These are phyloP conservation scores for Pseudoips prasinana DNA, from an alignment of 2,888 invertebrate genomes.

Conservation along the genomic window DNA sequence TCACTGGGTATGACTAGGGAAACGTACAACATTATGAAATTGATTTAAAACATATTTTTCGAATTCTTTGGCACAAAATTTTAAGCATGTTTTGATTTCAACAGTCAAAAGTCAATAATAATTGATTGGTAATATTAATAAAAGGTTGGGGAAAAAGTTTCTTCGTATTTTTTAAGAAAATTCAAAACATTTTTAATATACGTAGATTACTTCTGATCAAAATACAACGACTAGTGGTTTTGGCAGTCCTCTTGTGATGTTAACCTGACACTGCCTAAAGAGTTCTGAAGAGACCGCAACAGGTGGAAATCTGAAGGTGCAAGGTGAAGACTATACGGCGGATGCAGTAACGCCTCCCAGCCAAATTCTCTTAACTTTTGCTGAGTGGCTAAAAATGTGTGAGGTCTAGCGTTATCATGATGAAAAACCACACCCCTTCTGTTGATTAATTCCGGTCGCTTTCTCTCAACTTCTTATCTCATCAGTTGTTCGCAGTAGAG, in stretches of 20 bases:
- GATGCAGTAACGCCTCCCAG: slow-evolving; percentile 10
- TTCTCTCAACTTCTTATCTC: slow-evolving; percentile 29
- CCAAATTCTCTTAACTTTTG: slow-evolving; percentile 18
- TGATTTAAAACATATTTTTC: too few species aligned
- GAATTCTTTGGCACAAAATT: too few species aligned
- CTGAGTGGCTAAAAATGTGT: slow-evolving; percentile 18
- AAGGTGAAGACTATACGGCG: neutral
- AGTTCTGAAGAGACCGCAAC: slow-evolving; percentile 10
- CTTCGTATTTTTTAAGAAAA: too few species aligned
- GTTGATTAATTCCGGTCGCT: slow-evolving; percentile 7
- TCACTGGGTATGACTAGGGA: too few species aligned
- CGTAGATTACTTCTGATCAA: neutral
- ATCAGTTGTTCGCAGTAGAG: slow-evolving; percentile 22
- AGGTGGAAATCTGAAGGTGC: slow-evolving; percentile 17
- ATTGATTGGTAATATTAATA: too few species aligned
- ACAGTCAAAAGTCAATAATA: too few species aligned
- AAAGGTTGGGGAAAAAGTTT: too few species aligned
- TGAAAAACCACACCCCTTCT: slow-evolving; percentile 9
- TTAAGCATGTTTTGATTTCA: too few species aligned
- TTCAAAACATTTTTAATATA: too few species aligned
- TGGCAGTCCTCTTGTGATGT: slow-evolving; percentile 6
- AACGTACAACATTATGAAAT: too few species aligned
- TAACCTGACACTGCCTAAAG: slow-evolving; percentile 10
- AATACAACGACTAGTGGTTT: neutral
- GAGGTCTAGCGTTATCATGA: slow-evolving; percentile 22